Base-by-base conservation (phyloP, 2,888 invertebrate species). In the Drosophila greeni region DNA sequence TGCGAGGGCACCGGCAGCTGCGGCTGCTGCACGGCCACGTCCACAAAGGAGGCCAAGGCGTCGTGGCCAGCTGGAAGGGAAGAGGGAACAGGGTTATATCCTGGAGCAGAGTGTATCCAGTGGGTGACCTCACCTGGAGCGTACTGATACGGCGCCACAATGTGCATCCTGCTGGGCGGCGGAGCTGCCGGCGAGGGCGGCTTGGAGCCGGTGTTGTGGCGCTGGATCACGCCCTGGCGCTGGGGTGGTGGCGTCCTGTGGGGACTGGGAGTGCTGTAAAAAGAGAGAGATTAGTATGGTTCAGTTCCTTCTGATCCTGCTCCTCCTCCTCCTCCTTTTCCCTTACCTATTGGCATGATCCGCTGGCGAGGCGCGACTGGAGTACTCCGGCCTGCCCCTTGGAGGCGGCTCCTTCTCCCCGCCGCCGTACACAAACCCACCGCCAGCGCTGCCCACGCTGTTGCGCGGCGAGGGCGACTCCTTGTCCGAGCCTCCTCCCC, bases 11-110 rank as follows among this genome's bases (percentile, higher is more conserved):
- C 96, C 0, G 96, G 95, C 82, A 97, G 88, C 85, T 95, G 95
- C 0, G 95, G 95, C 83, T 97, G 97, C 76, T 95, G 95, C 2
- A 95, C 95, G n/a, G 97, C 97, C 14, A 95, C 95, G 87, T 97
- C 96, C 9, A 97, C 97, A 55, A 97, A 90, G 52, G 95, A 95
- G 33, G 94, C 94, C 85, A 97, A 92, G 1, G 96, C 96, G 88
- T 97, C 97, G 87, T 96, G 94, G 18, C 95, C 95, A 87, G 82
- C 86, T 87, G 40, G 0, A 6, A 12, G n/a, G 23, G 20, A 1
- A 14, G 9, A 3, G 3, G 7, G 18, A 34, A 9, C 3, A 7
- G 2, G 11, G 26, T 11, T 24, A 7, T 1, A 1, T 14, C 5
- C 2, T 0, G 14, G 14, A 31, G 14, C 31, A 14, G 5, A 5